Percentiles rank a stretch among this genome's conserved stretches.
Evolutionary conservation across 2,888 invertebrate species (phyloP).

Genomic region (Polymixis lichenea): DNA sequence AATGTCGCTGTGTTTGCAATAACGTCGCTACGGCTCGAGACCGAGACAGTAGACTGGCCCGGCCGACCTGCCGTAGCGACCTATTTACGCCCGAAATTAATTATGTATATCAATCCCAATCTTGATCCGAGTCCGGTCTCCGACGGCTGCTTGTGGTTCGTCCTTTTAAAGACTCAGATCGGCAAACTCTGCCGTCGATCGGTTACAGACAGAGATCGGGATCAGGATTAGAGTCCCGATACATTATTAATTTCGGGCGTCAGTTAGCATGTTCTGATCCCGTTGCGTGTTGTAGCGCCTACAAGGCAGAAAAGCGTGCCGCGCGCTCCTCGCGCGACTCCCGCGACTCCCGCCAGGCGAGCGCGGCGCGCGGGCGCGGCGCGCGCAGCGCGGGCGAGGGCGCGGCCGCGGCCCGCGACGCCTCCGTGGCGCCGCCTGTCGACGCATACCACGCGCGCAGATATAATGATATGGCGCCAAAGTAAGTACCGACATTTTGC

Average conservation of each 20-base stretch:
- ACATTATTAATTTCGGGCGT: not conserved
- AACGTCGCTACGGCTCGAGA: not conserved
- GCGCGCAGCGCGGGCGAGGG: conserved; percentile 76
- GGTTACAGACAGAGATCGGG: not conserved
- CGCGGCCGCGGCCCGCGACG: conserved; percentile 74
- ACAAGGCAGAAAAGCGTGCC: conserved; percentile 85
- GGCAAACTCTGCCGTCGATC: not conserved
- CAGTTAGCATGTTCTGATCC: not conserved
- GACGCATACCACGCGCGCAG: conserved; percentile 92
- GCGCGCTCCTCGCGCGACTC: conserved; percentile 70
- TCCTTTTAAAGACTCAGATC: not conserved
- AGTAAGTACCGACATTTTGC: conserved; percentile 91
- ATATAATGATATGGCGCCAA: conserved; percentile 96
- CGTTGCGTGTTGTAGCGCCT: conserved; percentile 77
- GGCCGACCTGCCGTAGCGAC: not conserved
- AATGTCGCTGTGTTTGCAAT: not conserved
- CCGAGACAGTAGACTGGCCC: not conserved
- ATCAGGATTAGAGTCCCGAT: not conserved
- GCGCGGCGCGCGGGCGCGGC: conserved; percentile 76
- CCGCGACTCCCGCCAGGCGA: conserved; percentile 56
- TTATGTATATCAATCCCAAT: not conserved
- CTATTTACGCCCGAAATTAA: not conserved
- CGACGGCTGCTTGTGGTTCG: not conserved
- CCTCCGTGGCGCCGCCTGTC: conserved; percentile 85
- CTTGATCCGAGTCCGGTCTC: not conserved